These are phyloP conservation scores for zebrafish (Danio rerio) DNA, from an alignment of 2,113 vertebrate genomes.

Conservation along the genomic window DNA sequence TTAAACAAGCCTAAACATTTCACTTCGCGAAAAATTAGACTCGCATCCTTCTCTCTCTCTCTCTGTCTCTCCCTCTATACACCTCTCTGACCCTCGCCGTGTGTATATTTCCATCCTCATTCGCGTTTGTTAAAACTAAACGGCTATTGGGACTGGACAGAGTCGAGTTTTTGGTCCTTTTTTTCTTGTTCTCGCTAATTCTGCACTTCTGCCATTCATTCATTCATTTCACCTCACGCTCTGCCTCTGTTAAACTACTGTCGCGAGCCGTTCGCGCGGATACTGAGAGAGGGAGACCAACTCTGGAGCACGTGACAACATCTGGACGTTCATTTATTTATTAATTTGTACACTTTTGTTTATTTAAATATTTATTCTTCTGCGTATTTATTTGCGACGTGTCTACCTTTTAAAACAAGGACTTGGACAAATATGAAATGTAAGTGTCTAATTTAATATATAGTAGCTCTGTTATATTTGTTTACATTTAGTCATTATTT, in stretches of 20 bases:
- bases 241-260: conserved; percentile 62
- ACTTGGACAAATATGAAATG: conserved; percentile 80
- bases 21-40: conserved; percentile 83
- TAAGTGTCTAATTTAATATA: conserved; percentile 68
- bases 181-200: conserved; percentile 43
- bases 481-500: conserved; percentile 15
- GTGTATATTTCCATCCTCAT: conserved; percentile 51
- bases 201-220: conserved; percentile 57
- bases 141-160: conserved; percentile 56
- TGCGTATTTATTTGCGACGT: conserved; percentile 54
- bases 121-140: conserved; percentile 54
- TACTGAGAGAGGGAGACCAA: conserved; percentile 64
- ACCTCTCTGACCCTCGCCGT: conserved; percentile 64
- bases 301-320: conserved; percentile 77
- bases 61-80: conserved; percentile 54
- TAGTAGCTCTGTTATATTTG: conserved; percentile 18
- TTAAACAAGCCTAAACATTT: conserved; percentile 88
- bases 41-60: conserved; percentile 78
- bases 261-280: conserved; percentile 50
- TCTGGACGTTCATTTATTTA: conserved; percentile 74
- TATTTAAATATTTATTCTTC: conserved; percentile 65
- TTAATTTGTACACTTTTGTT: conserved; percentile 64
- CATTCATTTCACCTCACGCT: conserved; percentile 62
- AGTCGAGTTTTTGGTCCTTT: conserved; percentile 45
- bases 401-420: conserved; percentile 55